phyloP scores from a whole-genome alignment of 2,113 vertebrate species.

The Misgurnus mizolepis region DNA sequence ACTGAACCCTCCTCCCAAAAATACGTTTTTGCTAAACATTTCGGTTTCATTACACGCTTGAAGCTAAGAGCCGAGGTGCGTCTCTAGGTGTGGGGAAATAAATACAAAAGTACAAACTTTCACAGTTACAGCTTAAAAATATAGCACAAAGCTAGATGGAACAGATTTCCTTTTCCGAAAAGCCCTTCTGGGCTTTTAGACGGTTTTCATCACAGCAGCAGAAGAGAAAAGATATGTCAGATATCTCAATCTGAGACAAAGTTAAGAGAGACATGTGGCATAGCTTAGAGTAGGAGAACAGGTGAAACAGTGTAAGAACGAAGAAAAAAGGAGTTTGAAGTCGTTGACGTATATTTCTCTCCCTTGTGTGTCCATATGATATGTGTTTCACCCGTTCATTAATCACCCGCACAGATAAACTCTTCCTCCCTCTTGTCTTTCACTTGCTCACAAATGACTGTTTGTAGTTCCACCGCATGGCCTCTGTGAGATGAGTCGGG shows the following conservation, averaged over 20 bases:
- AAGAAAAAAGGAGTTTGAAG: background rate
- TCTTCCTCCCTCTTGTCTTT: slow-evolving; percentile 1
- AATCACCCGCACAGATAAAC: slow-evolving; percentile 26
- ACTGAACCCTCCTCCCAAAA: background rate
- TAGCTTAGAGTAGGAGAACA: background rate
- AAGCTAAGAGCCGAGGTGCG: background rate
- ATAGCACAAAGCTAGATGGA: slow-evolving; percentile 1
- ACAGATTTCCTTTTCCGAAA: slow-evolving; percentile 12
- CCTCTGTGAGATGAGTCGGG: slow-evolving; percentile 49
- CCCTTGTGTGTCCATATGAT: background rate
- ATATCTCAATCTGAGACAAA: slow-evolving; percentile 3
- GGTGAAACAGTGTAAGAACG: background rate
- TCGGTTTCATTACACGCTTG: background rate
- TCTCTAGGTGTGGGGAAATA: slow-evolving; percentile 16
- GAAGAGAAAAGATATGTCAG: background rate
- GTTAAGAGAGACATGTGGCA: slow-evolving; percentile 6
- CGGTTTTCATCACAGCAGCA: slow-evolving; percentile 20
- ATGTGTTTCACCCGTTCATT: slow-evolving; percentile 3
- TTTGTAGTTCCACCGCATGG: slow-evolving; percentile 22
- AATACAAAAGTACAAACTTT: background rate
- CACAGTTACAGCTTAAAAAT: background rate
- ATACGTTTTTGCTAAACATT: background rate
- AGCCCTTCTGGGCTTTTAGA: slow-evolving; percentile 13
- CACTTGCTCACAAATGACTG: slow-evolving; percentile 11
- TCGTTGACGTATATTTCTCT: slow-evolving; percentile 24